Evolutionary conservation across 2,797 vertebrate species (phyloP), one percentile per base, ranked within the genome.

Genomic region (Myotis myotis): DNA sequence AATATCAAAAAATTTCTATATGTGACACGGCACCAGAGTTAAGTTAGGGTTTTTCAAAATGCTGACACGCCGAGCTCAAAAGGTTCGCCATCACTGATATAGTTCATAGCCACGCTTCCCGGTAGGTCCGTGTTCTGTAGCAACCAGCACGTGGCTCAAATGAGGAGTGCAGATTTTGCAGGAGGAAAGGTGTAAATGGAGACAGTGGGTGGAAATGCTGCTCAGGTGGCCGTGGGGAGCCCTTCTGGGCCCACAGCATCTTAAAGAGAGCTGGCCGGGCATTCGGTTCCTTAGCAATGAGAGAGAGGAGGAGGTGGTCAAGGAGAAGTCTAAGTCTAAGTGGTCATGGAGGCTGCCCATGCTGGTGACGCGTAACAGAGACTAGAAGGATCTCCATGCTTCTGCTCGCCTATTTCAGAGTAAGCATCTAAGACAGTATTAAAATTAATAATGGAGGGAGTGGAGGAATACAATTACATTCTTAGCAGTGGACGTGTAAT

Each of bases 151-250:
- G 11, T 2, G 53, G 22, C 49, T 16, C 47, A 9, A 19, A 11
- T 5, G 55, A 72, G 13, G 2, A 8, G 8, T 2, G 47, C 0
- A 4, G 30, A n/a, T 80, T 20, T 91, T 28, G 3, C 28, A n/a
- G 85, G 23, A 74, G 25, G 49, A 64, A 57, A 62, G 20, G 33
- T 1, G 2, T 1, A 9, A 41, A 30, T 28, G 13, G 64, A 25
- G 55, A 55, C 1, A 1, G 66, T 2, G 36, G 20, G 2, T 41
- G 70, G 22, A 47, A 30, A 28, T 4, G 19, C 13, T 20, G 20
- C n/a, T 5, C 2, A 3, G 15, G 41, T 4, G 25, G 12, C n/a
- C 0, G 0, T 0, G 23, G 2, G 8, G 9, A 68, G 57, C 53
- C 23, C 33, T 33, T 19, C 64, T 28, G 38, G 47, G n/a, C 36